These are phyloP conservation scores for Gnatocerus cornutus DNA, from an alignment of 2,888 invertebrate species.

Conservation along the genomic window DNA sequence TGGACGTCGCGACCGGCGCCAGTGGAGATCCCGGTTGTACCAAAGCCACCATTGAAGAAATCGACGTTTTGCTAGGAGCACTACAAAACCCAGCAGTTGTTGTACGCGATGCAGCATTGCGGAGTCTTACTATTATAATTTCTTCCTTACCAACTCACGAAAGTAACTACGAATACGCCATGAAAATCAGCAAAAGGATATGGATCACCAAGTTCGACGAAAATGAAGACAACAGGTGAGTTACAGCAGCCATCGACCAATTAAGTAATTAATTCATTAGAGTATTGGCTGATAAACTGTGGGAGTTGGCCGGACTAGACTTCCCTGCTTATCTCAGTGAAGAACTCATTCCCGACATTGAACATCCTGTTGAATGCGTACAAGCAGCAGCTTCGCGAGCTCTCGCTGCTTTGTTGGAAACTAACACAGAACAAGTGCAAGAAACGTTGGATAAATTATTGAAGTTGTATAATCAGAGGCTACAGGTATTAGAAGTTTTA, in stretches of 20 bases:
- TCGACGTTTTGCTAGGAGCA: slow-evolving; percentile 83
- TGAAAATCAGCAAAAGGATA: slow-evolving; percentile 81
- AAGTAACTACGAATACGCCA: slow-evolving; percentile 75
- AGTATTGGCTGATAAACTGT: slow-evolving; percentile 77
- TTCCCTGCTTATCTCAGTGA: slow-evolving; percentile 73
- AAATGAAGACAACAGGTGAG: slow-evolving; percentile 80
- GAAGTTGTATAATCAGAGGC: slow-evolving; percentile 82
- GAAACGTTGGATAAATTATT: slow-evolving; percentile 79
- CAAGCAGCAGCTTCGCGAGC: slow-evolving; percentile 89
- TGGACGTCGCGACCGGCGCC: slow-evolving; percentile 85
- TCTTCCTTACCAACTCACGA: slow-evolving; percentile 77
- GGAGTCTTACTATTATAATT: slow-evolving; percentile 79
- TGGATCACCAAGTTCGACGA: slow-evolving; percentile 90
- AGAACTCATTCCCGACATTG: slow-evolving; percentile 80
- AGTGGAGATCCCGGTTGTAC: slow-evolving; percentile 80
- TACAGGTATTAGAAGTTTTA: slow-evolving; percentile 71
- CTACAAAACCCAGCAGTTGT: slow-evolving; percentile 82
- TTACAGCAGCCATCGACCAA: neutral
- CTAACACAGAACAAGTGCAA: slow-evolving; percentile 73
- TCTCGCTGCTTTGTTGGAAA: slow-evolving; percentile 79
- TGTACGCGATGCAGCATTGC: slow-evolving; percentile 86
- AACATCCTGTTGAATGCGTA: slow-evolving; percentile 87
- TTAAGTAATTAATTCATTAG: neutral
- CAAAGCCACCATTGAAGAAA: slow-evolving; percentile 79
- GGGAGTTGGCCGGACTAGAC: slow-evolving; percentile 74